These are phyloP conservation scores for Heliconius charithonia DNA, from an alignment of 2,888 invertebrate genomes.

Conservation along the genomic window DNA sequence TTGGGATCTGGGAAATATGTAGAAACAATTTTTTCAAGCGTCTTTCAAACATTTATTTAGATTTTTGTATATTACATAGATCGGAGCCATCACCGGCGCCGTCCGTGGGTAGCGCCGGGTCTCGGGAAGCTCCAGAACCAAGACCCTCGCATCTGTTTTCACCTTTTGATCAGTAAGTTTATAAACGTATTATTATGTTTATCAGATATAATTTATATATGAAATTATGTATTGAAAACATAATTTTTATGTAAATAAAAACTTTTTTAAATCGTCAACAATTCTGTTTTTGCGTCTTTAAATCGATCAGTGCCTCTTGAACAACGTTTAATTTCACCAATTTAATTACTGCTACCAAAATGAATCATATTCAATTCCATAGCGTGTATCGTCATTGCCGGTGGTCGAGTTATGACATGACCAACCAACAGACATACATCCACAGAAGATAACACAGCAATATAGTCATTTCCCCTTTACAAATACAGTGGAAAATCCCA, in stretches of 20 bases:
- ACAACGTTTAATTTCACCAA: conserved; percentile 39
- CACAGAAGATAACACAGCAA: conserved; percentile 9
- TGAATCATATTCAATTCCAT: conserved; percentile 49
- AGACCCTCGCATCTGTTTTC: conserved; percentile 88
- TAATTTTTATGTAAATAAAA: too few relatives aligned
- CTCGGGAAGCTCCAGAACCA: conserved; percentile 84
- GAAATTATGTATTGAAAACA: background rate
- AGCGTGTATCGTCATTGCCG: conserved; percentile 45
- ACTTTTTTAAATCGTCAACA: too few relatives aligned
- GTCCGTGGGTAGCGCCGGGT: conserved; percentile 76
- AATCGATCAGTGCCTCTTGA: conserved; percentile 14
- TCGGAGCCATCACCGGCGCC: conserved; percentile 79
- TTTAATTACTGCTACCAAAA: conserved; percentile 48
- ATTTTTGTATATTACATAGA: conserved; percentile 51
- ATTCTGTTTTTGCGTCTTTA: background rate
- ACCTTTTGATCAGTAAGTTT: conserved; percentile 80
- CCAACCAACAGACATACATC: conserved; percentile 12
- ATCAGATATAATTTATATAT: background rate
- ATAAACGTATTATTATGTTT: background rate
- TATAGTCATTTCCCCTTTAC: background rate
- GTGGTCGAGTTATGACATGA: conserved; percentile 46
- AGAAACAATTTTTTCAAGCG: too few relatives aligned
- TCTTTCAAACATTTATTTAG: background rate
- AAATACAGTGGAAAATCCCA: conserved; percentile 30
- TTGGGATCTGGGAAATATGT: too few relatives aligned